Evolutionary conservation across 2,113 vertebrate genomes (phyloP).

Genomic region (Catharus fuscescens): DNA sequence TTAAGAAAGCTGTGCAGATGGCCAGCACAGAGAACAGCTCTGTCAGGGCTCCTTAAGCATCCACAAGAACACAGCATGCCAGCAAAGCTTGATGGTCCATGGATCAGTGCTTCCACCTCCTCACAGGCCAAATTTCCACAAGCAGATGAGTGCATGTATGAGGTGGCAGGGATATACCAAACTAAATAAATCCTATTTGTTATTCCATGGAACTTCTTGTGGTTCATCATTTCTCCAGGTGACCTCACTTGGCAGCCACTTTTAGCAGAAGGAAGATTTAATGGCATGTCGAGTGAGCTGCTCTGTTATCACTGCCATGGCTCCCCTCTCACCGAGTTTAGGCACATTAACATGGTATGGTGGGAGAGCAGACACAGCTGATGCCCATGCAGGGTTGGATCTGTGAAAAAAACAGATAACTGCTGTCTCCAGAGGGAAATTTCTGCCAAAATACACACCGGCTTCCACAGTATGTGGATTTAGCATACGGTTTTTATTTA

Average conservation of each 20-base stretch:
- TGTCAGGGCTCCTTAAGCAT: background rate
- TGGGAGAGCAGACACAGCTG: slow-evolving; percentile 20
- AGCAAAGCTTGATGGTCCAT: background rate
- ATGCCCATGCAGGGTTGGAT: background rate
- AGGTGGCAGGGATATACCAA: background rate
- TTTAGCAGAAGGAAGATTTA: background rate
- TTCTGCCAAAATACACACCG: background rate
- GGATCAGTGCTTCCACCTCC: background rate
- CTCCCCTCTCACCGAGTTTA: background rate
- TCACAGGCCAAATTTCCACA: background rate
- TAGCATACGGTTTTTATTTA: slow-evolving; percentile 1
- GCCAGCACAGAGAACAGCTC: background rate
- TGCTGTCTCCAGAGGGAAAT: background rate
- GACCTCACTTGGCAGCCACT: background rate
- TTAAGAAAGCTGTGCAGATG: slow-evolving; percentile 20
- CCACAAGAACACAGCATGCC: background rate
- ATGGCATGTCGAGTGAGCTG: background rate
- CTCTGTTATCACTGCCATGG: background rate
- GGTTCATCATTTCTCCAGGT: background rate
- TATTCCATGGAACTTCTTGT: background rate
- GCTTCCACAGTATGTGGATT: background rate
- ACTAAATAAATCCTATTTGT: background rate
- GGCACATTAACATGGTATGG: background rate
- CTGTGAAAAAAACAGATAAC: background rate
- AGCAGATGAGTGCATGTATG: background rate